phyloP scores from a whole-genome alignment of 2,888 invertebrate species.

The Lithodes maja region DNA sequence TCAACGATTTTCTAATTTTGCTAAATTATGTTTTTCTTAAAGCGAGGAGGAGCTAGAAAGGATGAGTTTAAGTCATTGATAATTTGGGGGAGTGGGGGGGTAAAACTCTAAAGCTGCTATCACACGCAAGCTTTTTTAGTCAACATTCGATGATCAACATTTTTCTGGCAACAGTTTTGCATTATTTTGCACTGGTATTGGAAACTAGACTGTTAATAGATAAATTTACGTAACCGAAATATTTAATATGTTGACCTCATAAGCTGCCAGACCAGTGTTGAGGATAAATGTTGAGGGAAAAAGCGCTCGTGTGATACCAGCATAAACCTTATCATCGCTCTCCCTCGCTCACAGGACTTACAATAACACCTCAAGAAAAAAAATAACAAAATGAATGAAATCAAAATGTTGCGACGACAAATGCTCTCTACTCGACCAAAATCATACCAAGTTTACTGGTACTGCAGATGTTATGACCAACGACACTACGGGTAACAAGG shows the following conservation, averaged over 20 bases:
- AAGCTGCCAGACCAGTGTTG: too few species aligned
- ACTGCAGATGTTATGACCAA: conserved; percentile 13
- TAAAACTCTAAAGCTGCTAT: too few species aligned
- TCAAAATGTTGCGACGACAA: conserved; percentile 31
- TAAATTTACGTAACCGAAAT: too few species aligned
- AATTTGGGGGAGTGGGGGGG: too few species aligned
- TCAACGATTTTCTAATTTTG: not conserved
- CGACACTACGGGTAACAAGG: conserved; percentile 15
- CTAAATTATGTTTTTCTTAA: not conserved
- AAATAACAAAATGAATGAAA: not conserved
- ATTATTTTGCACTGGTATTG: too few species aligned
- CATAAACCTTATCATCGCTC: not conserved
- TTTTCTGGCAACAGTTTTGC: too few species aligned
- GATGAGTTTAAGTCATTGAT: not conserved
- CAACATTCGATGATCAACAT: too few species aligned
- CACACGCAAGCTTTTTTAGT: too few species aligned
- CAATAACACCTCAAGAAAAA: not conserved
- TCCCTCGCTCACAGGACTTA: not conserved
- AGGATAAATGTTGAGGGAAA: too few species aligned
- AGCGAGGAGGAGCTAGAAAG: conserved; percentile 1
- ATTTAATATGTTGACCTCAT: too few species aligned
- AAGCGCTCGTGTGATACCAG: too few species aligned
- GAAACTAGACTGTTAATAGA: too few species aligned
- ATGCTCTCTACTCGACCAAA: conserved; percentile 40
- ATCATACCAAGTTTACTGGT: conserved; percentile 32